A percentile compares a stretch with the other conserved stretches of the same genome.
Evolutionary conservation across 2,888 invertebrate species (phyloP).

Genomic region (Orthosia gracilis): DNA sequence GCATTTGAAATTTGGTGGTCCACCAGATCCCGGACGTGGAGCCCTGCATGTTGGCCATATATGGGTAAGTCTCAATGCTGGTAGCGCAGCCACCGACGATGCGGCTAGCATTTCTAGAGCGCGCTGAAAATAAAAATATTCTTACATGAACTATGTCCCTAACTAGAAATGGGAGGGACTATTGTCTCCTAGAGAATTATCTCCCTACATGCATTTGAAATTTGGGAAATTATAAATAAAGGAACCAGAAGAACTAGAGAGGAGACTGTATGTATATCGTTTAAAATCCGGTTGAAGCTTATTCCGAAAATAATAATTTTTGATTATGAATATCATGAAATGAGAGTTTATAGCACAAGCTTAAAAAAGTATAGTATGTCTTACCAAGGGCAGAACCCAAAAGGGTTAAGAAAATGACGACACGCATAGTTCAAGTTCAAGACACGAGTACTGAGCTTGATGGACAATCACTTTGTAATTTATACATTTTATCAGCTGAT

Average conservation of each 20-base stretch:
- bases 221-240: background rate
- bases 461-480: background rate
- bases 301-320: background rate
- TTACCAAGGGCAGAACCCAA: slow-evolving; percentile 22
- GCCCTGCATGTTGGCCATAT: slow-evolving; percentile 77
- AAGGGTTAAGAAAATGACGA: slow-evolving; percentile 14
- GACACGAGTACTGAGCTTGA: slow-evolving; percentile 2
- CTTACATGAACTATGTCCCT: background rate
- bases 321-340: background rate
- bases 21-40: slow-evolving; percentile 65
- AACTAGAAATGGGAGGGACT: background rate
- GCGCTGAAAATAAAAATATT: background rate
- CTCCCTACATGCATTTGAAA: no score
- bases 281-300: background rate
- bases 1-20: no score
- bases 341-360: background rate
- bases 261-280: background rate
- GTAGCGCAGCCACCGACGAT: slow-evolving; percentile 77
- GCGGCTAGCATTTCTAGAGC: slow-evolving; percentile 49
- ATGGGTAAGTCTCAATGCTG: slow-evolving; percentile 74
- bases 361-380: background rate
- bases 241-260: background rate
- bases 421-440: slow-evolving; percentile 12
- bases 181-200: no score
- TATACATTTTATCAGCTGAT: slow-evolving; percentile 3